Percentiles rank a stretch among this genome's conserved stretches.
phyloP scores from a whole-genome alignment of 2,113 vertebrate species.

The Tor tambroides region DNA sequence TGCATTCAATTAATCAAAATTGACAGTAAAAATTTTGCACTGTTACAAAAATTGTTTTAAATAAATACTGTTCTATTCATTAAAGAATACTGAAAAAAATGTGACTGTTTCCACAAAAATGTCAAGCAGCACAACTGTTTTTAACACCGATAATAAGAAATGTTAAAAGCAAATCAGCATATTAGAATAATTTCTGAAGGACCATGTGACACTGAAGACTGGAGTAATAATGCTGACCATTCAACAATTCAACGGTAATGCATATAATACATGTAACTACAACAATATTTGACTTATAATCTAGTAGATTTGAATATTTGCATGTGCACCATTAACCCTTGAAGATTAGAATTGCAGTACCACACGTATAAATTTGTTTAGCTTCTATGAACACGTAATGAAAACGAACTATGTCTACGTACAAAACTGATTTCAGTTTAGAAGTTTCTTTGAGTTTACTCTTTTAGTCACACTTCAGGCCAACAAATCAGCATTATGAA shows the following conservation, averaged over 20 bases:
- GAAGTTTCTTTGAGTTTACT: background rate
- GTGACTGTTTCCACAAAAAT: background rate
- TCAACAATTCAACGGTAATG: background rate
- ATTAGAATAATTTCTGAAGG: background rate
- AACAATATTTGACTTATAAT: background rate
- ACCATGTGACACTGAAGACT: background rate
- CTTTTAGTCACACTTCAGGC: background rate
- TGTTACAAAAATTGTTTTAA: too few species aligned
- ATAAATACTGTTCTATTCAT: background rate
- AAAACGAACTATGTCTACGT: background rate
- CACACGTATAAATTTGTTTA: background rate
- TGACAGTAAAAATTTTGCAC: background rate
- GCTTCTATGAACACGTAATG: background rate
- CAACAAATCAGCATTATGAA: conserved; percentile 1
- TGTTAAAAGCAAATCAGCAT: background rate
- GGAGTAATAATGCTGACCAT: background rate
- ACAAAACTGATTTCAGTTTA: background rate
- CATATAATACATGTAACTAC: background rate
- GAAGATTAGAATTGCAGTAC: background rate
- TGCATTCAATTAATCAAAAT: background rate
- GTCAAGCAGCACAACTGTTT: background rate
- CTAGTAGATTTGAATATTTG: background rate
- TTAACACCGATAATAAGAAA: background rate
- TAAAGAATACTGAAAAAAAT: background rate
- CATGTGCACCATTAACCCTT: background rate